Evolutionary conservation across 30 jellyfish, hydroid and myxozoan species (phyloP).

Genomic region (Aurelia aurita): DNA sequence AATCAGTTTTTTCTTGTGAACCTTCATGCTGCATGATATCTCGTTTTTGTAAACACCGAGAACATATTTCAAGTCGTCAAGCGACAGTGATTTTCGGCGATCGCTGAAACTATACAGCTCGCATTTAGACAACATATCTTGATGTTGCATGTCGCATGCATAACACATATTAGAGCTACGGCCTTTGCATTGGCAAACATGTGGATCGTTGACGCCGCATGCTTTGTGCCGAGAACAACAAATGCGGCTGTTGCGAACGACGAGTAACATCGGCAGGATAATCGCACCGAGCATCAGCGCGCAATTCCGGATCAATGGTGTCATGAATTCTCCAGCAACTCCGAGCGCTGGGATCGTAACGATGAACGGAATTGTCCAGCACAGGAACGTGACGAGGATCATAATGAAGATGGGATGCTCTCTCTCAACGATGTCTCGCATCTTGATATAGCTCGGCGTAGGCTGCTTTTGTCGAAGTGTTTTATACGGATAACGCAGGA

Average conservation of each 20-base stretch:
- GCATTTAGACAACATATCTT: slow-evolving; percentile 70
- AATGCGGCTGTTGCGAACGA: slow-evolving; percentile 56
- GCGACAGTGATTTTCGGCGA: slow-evolving; percentile 79
- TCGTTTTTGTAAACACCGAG: slow-evolving; percentile 62
- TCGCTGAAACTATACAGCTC: slow-evolving; percentile 68
- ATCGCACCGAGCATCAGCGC: slow-evolving; percentile 73
- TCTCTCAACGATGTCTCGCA: slow-evolving; percentile 68
- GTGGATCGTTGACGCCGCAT: slow-evolving; percentile 70
- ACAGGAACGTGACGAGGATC: slow-evolving; percentile 65
- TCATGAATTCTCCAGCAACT: slow-evolving; percentile 16
- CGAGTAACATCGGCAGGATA: slow-evolving; percentile 61
- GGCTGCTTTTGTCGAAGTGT: slow-evolving; percentile 71
- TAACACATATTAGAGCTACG: slow-evolving; percentile 72
- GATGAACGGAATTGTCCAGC: slow-evolving; percentile 79
- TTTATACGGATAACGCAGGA: slow-evolving; percentile 75
- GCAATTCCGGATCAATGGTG: slow-evolving; percentile 71
- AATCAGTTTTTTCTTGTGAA: slow-evolving; percentile 38
- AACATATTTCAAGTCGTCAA: slow-evolving; percentile 69
- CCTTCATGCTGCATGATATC: slow-evolving; percentile 49
- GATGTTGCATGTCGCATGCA: slow-evolving; percentile 79
- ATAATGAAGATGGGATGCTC: slow-evolving; percentile 90
- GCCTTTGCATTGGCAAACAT: slow-evolving; percentile 77
- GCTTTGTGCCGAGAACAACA: slow-evolving; percentile 75
- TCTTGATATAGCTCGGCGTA: slow-evolving; percentile 37
- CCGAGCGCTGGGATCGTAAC: slow-evolving; percentile 79